Evolutionary conservation across 2,888 invertebrate genomes (phyloP).

Genomic region (Sphecodes monilicornis): DNA sequence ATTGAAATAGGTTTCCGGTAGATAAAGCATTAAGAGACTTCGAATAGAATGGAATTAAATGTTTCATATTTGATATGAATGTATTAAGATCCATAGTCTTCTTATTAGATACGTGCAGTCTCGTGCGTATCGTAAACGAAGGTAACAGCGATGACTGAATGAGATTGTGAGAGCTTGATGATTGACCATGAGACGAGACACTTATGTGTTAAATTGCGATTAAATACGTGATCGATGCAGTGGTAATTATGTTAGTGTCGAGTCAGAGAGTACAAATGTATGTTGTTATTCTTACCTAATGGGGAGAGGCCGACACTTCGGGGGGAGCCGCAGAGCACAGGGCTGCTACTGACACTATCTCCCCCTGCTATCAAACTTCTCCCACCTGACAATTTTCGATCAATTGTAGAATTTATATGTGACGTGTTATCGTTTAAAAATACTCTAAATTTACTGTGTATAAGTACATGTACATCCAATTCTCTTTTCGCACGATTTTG

Average conservation of each 20-base stretch:
- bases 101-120: slow-evolving; percentile 59
- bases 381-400: slow-evolving; percentile 81
- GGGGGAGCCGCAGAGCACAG: slow-evolving; percentile 86
- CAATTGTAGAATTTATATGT: slow-evolving; percentile 71
- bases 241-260: slow-evolving; percentile 35
- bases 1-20: background rate
- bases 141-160: slow-evolving; percentile 14
- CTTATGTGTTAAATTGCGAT: slow-evolving; percentile 2
- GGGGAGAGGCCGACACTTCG: slow-evolving; percentile 86
- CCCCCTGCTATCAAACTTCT: slow-evolving; percentile 83
- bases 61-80: too few species aligned
- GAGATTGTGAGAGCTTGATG: background rate
- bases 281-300: slow-evolving; percentile 84
- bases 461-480: too few species aligned
- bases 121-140: slow-evolving; percentile 56
- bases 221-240: slow-evolving; percentile 9
- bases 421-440: slow-evolving; percentile 50
- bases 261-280: slow-evolving; percentile 60
- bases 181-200: background rate
- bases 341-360: slow-evolving; percentile 86
- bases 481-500: too few species aligned
- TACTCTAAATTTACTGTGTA: slow-evolving; percentile 18
- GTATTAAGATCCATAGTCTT: slow-evolving; percentile 5
- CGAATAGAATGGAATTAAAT: background rate
- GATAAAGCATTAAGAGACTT: background rate